phyloP scores from a whole-genome alignment of 2,888 invertebrate genomes.

The Lamellibrachia satsuma region DNA sequence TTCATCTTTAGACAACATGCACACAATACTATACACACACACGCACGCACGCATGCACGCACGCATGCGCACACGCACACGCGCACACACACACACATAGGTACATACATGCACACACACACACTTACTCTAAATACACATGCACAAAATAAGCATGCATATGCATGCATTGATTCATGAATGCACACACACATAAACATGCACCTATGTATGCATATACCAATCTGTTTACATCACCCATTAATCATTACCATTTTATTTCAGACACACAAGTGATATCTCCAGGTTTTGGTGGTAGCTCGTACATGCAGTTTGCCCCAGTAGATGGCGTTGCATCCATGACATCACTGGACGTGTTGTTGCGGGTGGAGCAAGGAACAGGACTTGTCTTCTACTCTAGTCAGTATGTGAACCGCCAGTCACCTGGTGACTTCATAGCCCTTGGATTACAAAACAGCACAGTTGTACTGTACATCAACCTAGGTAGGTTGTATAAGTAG shows the following conservation, averaged over 20 bases:
- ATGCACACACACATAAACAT: background rate
- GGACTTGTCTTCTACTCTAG: slow-evolving; percentile 27
- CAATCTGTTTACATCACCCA: too few relatives aligned
- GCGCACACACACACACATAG: background rate
- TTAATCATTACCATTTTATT: background rate
- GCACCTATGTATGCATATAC: background rate
- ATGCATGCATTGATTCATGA: background rate
- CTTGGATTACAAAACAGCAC: slow-evolving; percentile 22
- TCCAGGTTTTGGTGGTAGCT: slow-evolving; percentile 22
- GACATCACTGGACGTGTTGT: slow-evolving; percentile 24
- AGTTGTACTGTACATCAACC: slow-evolving; percentile 20
- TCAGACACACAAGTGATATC: slow-evolving; percentile 6
- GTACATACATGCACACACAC: background rate
- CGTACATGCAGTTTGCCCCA: slow-evolving; percentile 25
- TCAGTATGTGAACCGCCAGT: slow-evolving; percentile 14
- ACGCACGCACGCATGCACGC: background rate
- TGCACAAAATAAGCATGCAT: background rate
- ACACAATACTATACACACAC: background rate
- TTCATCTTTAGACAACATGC: background rate
- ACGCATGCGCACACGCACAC: background rate
- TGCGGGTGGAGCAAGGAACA: background rate
- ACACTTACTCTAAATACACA: background rate
- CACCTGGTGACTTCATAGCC: slow-evolving; percentile 22
- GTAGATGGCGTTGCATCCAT: background rate
- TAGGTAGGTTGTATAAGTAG: slow-evolving; percentile 23